Conservation (phyloP, 2,113 vertebrate species). For the Ciconia stormi region DNA sequence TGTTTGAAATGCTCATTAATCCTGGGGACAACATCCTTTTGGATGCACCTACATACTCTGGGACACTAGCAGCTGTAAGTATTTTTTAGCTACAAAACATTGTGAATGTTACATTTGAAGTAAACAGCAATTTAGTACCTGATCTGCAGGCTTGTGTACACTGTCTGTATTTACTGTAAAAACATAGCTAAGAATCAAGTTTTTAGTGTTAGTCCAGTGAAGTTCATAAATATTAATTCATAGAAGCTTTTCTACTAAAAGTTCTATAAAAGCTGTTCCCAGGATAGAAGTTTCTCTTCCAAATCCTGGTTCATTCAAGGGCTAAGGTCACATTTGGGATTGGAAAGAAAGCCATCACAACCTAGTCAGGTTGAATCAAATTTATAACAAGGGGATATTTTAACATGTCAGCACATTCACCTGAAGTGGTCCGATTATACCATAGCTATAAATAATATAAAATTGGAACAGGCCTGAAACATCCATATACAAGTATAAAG, state of each 20-base stretch:
- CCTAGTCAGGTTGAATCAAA: neutral
- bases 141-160: neutral
- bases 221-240: neutral
- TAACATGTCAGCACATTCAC: neutral
- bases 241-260: neutral
- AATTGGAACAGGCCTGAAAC: neutral
- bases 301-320: neutral
- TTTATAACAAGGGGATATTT: neutral
- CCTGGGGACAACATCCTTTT: constrained; percentile 91
- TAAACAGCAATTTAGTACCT: neutral
- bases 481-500: neutral
- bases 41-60: constrained; percentile 87
- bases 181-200: neutral
- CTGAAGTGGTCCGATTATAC: neutral
- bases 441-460: neutral
- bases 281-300: neutral
- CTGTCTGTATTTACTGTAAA: neutral
- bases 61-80: constrained; percentile 86
- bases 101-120: neutral
- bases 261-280: neutral
- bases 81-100: neutral
- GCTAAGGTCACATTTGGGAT: neutral
- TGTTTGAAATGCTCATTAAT: constrained; percentile 94
- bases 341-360: neutral
- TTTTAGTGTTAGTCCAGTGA: neutral